Evolutionary conservation across 2,888 invertebrate genomes (phyloP), one percentile per base, ranked within the genome.

Genomic region (Melanotus villosus): DNA sequence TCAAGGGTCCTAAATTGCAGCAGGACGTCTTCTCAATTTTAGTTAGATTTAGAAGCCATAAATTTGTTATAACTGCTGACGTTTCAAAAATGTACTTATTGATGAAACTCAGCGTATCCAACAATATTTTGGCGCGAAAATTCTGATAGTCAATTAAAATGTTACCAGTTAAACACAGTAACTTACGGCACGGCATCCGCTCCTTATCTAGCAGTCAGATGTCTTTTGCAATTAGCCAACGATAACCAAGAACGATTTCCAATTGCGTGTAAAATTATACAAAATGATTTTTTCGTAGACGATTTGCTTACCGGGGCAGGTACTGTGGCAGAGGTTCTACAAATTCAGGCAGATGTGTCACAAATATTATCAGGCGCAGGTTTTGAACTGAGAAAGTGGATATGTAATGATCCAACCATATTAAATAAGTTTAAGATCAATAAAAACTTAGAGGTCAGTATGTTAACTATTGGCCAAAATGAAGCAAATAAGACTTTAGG

Each of bases 271-370:
- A 52, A 0, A 59, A 76, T 41, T 18, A 72, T 76, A 18, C 45
- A 47, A 54, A 66, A 43, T 16, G 72, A 75, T 56, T 76, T 76
- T 56, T 76, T 73, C 41, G 71, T 76, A 2, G 73, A 75, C 36
- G 76, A 76, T 30, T 30, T 72, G 1, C 30, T 76, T 23, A 63
- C 72, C 0, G 72, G 74, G 3, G 41, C 57, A 1, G 65, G 75
- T 34, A 57, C 68, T 1, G 21, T 57, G 23, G 12, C 26, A 7
- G 70, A 74, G 6, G n/a, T 73, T n/a, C 6, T 71, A 34, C 1
- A 70, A 50, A 36, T 76, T 10, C 70, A 72, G 36, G 41, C 12
- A 9, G 60, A 77, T 32, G 12, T 75, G 14, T 50, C 47, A 16
- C 23, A 38, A 19, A 74, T 76, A 6, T 43, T 75, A 9, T 14